Conservation (phyloP, 92 coral and sea anemone species). For the Siderastrea radians region DNA sequence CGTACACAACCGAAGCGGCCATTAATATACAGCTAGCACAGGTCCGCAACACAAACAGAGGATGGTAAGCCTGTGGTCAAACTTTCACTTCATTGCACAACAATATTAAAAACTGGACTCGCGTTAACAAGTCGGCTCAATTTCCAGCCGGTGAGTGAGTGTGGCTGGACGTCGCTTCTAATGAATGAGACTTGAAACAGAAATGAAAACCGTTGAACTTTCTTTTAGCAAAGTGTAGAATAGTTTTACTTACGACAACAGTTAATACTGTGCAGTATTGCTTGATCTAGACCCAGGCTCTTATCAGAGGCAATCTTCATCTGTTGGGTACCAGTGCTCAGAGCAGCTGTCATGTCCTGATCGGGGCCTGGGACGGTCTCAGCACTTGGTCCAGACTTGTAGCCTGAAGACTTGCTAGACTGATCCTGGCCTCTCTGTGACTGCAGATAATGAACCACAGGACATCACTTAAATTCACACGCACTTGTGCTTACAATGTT, state of each 20-base stretch:
- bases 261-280: conserved; percentile 89
- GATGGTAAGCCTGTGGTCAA: too few species aligned
- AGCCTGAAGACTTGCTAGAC: conserved; percentile 74
- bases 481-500: not conserved
- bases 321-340: conserved; percentile 74
- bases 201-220: too few species aligned
- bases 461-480: too few species aligned
- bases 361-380: conserved; percentile 77
- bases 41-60: too few species aligned
- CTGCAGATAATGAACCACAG: conserved; percentile 41
- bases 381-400: conserved; percentile 61
- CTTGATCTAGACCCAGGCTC: conserved; percentile 95
- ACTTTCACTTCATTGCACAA: too few species aligned
- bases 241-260: conserved; percentile 82
- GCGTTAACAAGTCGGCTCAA: too few species aligned
- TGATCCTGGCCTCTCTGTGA: conserved; percentile 94
- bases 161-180: not conserved
- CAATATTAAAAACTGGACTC: too few species aligned
- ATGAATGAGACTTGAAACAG: not conserved
- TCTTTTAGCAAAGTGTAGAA: not conserved
- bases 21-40: too few species aligned
- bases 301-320: conserved; percentile 82
- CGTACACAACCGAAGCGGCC: too few species aligned
- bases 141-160: too few species aligned
- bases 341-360: conserved; percentile 52